Evolutionary conservation across 2,888 invertebrate genomes (phyloP), one percentile per base, ranked within the genome.

Genomic region (Sphaerophoria taeniata): DNA sequence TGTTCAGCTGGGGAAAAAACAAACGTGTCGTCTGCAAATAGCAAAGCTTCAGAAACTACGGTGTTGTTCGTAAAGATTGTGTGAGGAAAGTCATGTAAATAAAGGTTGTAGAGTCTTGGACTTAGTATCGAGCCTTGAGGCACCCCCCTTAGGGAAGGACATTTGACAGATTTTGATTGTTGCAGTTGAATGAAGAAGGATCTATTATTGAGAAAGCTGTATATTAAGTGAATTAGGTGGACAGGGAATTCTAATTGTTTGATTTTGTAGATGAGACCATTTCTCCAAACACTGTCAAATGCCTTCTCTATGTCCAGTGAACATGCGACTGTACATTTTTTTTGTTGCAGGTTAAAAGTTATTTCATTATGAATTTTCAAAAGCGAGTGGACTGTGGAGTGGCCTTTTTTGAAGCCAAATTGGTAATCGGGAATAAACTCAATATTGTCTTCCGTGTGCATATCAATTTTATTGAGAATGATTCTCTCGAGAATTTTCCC

Each of bases 381-480:
- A 3, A 43, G 43, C 3, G 43, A 5, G 11, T 55, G 31, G 1
- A 55, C 31, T 31, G 55, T 55, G 7, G 55, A 55, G 33, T 31
- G 33, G 7, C 3, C 6, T 11, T 31, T 55, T 9, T 11, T 24
- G 11, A 55, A 55, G 11, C 55, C 33, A 9, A 55, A 55, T 33
- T 24, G 55, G 12, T 31, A 6, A n/a, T 55, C 55, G 2, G 55
- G 58, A 0, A 58, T 58, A 36, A 58, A 58, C 7, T 58, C 58
- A 36, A 58, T 58, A 43, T 43, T 5, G 3, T 60, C 4, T 7
- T 60, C 39, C 2, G 14, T 33, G 9, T 39, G 39, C 3, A 3
- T 11, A 7, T 14, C 24, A 2, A 60, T 39, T 39, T 16, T 39
- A 7, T 11, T 39, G 5, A 60, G 39, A 16, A 60, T n/a, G 7